Percentiles rank a stretch among this genome's conserved stretches.
Conservation (phyloP, 2,113 vertebrate genomes). For the Crotalus horridus region DNA sequence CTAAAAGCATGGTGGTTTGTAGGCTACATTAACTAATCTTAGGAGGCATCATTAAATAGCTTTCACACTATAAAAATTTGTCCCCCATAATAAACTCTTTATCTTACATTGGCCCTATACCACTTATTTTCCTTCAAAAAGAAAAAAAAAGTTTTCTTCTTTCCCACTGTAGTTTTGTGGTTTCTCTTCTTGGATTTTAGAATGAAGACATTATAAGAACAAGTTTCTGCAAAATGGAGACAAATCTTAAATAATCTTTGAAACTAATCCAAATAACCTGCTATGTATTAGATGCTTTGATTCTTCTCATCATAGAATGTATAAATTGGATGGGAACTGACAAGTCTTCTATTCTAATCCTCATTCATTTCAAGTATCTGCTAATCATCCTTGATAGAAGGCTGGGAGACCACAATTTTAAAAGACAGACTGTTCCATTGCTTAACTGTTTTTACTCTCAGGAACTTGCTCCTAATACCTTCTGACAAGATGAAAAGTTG, state of each 20-base stretch:
- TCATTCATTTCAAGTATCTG: background rate
- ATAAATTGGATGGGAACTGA: background rate
- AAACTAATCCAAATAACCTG: background rate
- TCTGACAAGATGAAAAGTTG: constrained; percentile 15
- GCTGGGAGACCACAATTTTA: background rate
- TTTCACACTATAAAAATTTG: background rate
- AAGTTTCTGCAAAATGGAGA: background rate
- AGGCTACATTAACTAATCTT: background rate
- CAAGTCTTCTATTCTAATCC: background rate
- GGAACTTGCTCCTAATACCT: background rate
- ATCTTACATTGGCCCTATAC: background rate
- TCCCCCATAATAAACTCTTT: background rate
- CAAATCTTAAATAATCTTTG: background rate
- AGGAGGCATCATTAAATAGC: background rate
- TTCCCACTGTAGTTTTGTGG: background rate
- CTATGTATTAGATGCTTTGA: background rate
- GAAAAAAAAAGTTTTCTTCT: background rate
- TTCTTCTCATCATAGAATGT: background rate
- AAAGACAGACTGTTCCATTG: background rate
- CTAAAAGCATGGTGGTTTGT: background rate
- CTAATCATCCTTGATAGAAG: background rate
- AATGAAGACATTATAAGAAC: background rate
- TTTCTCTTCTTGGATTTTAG: background rate
- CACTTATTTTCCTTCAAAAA: background rate
- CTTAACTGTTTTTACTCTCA: background rate